A percentile compares a stretch with the other conserved stretches of the same genome.
phyloP scores from a whole-genome alignment of 2,797 vertebrate genomes.

The Cyprinodon diabolis region DNA sequence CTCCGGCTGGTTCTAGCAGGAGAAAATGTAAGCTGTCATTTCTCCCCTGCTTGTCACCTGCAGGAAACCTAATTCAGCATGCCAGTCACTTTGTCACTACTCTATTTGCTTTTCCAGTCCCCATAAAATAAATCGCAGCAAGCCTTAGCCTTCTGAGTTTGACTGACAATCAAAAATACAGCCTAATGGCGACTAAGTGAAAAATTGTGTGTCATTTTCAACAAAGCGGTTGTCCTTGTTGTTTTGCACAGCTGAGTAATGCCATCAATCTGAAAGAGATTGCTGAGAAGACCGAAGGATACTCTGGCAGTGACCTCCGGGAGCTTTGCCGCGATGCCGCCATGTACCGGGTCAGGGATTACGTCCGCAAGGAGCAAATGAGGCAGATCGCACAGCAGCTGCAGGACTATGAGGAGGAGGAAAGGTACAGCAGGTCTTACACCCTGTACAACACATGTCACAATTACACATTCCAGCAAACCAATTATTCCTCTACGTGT shows the following conservation, averaged over 20 bases:
- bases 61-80: not conserved
- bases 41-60: constrained; percentile 6
- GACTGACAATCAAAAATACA: constrained; percentile 5
- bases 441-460: constrained; percentile 24
- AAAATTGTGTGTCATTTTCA: not conserved
- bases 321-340: constrained; percentile 85
- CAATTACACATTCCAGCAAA: not conserved
- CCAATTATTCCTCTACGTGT: too few species aligned
- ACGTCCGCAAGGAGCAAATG: constrained; percentile 85
- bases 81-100: constrained; percentile 15
- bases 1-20: constrained; percentile 80
- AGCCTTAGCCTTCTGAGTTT: constrained; percentile 3
- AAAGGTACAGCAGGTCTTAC: constrained; percentile 67
- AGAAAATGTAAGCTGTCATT: constrained; percentile 79
- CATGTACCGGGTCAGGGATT: constrained; percentile 84
- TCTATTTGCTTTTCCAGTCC: constrained; percentile 23
- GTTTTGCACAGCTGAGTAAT: constrained; percentile 77
- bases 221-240: constrained; percentile 7
- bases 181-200: constrained; percentile 2
- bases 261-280: constrained; percentile 83
- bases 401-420: constrained; percentile 69
- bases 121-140: constrained; percentile 14
- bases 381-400: constrained; percentile 81
- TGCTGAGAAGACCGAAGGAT: constrained; percentile 78
- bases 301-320: constrained; percentile 83